phyloP scores from a whole-genome alignment of 2,113 vertebrate genomes.

The Myotis davidii region DNA sequence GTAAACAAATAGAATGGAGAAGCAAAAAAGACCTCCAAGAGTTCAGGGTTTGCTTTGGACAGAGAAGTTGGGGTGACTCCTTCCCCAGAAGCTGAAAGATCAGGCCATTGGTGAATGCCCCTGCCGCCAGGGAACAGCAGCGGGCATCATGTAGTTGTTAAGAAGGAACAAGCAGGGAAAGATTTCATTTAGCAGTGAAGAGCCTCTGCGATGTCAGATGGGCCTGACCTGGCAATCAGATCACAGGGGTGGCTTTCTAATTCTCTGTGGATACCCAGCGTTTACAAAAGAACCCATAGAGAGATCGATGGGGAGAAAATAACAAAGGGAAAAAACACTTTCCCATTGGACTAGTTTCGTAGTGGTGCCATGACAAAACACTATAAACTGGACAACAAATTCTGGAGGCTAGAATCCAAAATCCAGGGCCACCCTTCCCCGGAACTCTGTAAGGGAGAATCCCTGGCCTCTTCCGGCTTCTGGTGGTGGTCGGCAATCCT shows the following conservation, averaged over 20 bases:
- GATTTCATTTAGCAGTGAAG: too few species aligned
- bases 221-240: neutral
- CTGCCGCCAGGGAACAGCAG: neutral
- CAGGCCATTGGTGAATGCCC: neutral
- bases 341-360: accelerated
- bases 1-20: neutral
- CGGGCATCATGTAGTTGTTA: accelerated
- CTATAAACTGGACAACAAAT: neutral
- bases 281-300: neutral
- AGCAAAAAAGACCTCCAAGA: neutral
- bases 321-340: neutral
- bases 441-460: accelerated
- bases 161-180: neutral
- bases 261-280: neutral
- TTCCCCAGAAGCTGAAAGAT: neutral
- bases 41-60: neutral
- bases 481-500: accelerated
- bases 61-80: neutral
- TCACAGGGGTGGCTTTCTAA: neutral
- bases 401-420: neutral
- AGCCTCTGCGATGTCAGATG: accelerated
- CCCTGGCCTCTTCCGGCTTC: neutral
- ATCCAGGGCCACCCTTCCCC: accelerated
- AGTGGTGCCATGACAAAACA: neutral
- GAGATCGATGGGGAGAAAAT: neutral